Percentiles rank a stretch among this genome's conserved stretches.
Conservation (phyloP, 2,888 invertebrate species). For the Rutpela maculata region DNA sequence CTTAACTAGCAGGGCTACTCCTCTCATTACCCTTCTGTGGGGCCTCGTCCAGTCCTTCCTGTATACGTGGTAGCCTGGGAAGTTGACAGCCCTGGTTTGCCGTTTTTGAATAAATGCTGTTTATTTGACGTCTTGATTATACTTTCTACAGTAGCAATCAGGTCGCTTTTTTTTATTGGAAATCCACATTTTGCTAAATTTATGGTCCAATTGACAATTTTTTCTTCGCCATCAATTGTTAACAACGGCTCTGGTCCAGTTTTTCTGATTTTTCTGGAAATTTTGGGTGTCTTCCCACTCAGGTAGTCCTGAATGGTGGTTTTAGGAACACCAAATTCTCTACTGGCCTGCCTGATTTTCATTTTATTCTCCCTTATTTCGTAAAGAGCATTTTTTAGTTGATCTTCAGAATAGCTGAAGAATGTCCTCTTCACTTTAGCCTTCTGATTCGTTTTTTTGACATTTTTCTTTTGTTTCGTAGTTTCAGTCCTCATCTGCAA, state of each 20-base stretch:
- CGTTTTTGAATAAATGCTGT: background rate
- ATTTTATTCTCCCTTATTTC: constrained; percentile 13
- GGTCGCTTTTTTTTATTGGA: constrained; percentile 12
- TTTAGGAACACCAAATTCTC: too few relatives aligned
- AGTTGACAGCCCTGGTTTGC: too few relatives aligned
- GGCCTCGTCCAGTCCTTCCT: too few relatives aligned
- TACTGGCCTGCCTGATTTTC: background rate
- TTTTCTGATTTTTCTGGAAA: constrained; percentile 13
- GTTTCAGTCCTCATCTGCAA: background rate
- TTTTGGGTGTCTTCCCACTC: background rate
- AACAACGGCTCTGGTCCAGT: constrained; percentile 10
- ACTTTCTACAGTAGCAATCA: background rate
- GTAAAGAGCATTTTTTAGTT: background rate
- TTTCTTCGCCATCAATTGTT: background rate
- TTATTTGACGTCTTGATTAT: constrained; percentile 1
- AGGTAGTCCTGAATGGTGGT: constrained; percentile 3
- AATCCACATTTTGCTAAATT: constrained; percentile 13
- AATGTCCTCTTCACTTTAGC: background rate
- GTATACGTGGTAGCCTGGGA: too few relatives aligned
- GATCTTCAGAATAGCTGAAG: background rate
- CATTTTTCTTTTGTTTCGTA: background rate
- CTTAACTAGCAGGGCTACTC: too few relatives aligned
- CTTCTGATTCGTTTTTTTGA: background rate
- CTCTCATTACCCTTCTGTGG: too few relatives aligned
- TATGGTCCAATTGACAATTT: constrained; percentile 9